A percentile compares a stretch with the other conserved stretches of the same genome.
Evolutionary conservation across 2,113 vertebrate genomes (phyloP).

Genomic region (Ramphastos sulfuratus): DNA sequence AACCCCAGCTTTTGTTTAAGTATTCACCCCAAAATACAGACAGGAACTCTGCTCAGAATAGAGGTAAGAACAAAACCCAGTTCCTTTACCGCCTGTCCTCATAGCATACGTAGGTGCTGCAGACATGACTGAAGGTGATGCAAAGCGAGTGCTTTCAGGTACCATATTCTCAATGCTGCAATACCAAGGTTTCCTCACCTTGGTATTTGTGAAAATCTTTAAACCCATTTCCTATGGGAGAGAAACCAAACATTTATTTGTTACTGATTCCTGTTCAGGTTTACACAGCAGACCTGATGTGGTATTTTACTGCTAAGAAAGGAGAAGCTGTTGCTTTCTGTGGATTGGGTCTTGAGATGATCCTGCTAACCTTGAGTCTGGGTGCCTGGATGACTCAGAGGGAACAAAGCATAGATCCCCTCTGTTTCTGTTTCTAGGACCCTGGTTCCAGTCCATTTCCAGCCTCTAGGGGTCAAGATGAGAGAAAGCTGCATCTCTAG

Average conservation of each 20-base stretch:
- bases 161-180: rapidly evolving
- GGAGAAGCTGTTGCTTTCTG: background rate
- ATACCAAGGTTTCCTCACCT: conserved; percentile 32
- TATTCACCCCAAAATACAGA: background rate
- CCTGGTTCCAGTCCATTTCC: background rate
- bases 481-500: background rate
- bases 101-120: background rate
- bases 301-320: background rate
- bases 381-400: background rate
- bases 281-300: background rate
- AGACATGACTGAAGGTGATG: rapidly evolving
- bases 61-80: background rate
- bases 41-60: background rate
- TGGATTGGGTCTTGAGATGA: background rate
- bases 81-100: background rate
- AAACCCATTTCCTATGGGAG: conserved; percentile 59
- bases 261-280: background rate
- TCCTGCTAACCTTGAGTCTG: background rate
- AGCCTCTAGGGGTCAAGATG: background rate
- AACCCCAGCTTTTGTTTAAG: background rate
- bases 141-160: rapidly evolving
- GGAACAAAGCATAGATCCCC: background rate
- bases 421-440: background rate
- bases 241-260: background rate
- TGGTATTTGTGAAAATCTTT: conserved; percentile 68